These are phyloP conservation scores for Sylvia borin DNA, from an alignment of 2,797 vertebrate genomes.

Conservation along the genomic window DNA sequence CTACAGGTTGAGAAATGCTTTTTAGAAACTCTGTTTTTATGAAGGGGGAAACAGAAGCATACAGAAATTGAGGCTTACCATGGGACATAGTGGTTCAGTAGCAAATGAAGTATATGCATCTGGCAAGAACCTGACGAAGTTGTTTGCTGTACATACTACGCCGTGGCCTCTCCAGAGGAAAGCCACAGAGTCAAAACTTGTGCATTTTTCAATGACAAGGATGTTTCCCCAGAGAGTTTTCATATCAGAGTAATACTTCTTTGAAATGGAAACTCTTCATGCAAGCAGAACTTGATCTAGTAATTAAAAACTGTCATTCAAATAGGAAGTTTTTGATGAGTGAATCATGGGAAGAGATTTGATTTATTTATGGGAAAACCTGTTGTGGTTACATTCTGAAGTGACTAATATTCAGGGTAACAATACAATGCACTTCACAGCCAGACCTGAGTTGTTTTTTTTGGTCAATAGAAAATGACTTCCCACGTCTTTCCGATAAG, in stretches of 20 bases:
- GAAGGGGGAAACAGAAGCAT: not conserved
- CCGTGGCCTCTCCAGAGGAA: not conserved
- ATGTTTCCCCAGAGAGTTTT: constrained; percentile 32
- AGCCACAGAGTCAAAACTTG: constrained; percentile 11
- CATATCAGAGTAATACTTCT: constrained; percentile 29
- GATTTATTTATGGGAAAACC: constrained; percentile 60
- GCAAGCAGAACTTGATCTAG: constrained; percentile 47
- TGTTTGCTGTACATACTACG: not conserved
- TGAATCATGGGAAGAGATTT: constrained; percentile 53
- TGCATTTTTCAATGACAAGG: constrained; percentile 4
- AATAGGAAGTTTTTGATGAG: constrained; percentile 44
- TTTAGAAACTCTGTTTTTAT: not conserved
- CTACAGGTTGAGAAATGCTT: not conserved
- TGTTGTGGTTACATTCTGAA: constrained; percentile 53
- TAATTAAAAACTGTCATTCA: constrained; percentile 66
- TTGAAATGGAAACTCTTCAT: constrained; percentile 64
- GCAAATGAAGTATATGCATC: not conserved
- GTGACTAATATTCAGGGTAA: constrained; percentile 24
- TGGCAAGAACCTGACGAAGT: not conserved
- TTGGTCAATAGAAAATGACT: constrained; percentile 16
- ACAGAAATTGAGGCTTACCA: not conserved
- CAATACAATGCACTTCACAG: constrained; percentile 20
- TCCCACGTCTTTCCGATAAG: not conserved
- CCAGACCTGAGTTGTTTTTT: constrained; percentile 5
- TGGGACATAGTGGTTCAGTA: not conserved